A percentile compares a stretch with the other conserved stretches of the same genome.
Conservation (phyloP, 2,797 vertebrate species). For the Xerus rutilus region DNA sequence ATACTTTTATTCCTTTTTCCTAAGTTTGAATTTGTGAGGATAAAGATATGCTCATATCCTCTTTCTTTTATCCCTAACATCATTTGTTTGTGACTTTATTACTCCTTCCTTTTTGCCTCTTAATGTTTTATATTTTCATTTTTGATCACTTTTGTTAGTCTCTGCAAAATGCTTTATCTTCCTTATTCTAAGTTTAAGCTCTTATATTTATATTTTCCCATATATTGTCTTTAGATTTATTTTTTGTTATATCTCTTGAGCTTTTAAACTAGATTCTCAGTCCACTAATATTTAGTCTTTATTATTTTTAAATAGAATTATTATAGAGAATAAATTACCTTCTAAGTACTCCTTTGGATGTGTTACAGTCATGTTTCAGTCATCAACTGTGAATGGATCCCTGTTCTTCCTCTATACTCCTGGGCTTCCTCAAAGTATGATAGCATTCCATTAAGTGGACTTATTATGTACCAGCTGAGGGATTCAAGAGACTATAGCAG, state of each 20-base stretch:
- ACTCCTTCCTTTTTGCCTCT: not conserved
- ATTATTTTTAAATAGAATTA: not conserved
- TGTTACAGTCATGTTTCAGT: not conserved
- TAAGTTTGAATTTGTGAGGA: constrained; percentile 1
- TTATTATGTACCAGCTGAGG: not conserved
- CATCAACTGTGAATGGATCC: not conserved
- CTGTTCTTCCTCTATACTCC: not conserved
- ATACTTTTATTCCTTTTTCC: not conserved
- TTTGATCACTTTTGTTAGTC: not conserved
- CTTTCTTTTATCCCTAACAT: not conserved
- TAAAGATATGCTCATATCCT: not conserved
- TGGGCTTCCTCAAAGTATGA: not conserved
- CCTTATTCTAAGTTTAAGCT: not conserved
- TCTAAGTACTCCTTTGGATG: not conserved
- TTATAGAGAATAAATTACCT: not conserved
- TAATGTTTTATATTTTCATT: constrained; percentile 27
- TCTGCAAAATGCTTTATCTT: not conserved
- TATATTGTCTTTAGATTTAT: not conserved
- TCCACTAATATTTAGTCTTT: not conserved
- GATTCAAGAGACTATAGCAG: not conserved
- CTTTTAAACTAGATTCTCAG: not conserved
- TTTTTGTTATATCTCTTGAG: not conserved
- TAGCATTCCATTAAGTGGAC: not conserved
- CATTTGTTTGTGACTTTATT: not conserved
- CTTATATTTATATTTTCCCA: not conserved